Base-by-base conservation (phyloP, 2,797 vertebrate species). In the Heteromormyrus szaboi region DNA sequence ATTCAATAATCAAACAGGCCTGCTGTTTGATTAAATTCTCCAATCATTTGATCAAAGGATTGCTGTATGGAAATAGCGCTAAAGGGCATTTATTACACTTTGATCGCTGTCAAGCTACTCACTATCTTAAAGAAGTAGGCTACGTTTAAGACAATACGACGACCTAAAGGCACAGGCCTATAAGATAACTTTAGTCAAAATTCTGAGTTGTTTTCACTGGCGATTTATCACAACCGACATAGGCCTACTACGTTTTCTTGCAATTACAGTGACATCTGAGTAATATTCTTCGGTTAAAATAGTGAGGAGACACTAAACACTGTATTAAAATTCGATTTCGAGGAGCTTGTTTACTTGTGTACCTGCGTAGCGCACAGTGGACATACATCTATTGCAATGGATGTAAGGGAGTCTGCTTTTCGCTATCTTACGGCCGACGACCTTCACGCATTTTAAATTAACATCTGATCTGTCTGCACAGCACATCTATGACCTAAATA, bases 21-120 rank as follows among this genome's bases (percentile, higher is more conserved):
- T 86, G 92, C 93, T 94, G 92, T 92, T 93, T 91, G 89, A 72
- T 92, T 92, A 89, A 91, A 91, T 92, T 93, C 90, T 91, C 91
- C 85, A 93, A 93, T 92, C 91, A 90, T 81, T 83, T 59, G 86
- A 92, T 88, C 50, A 89, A 76, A 89, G 72, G 25, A 88, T 86
- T 89, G 89, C 84, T 79, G 88, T 81, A 85, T 87, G 50, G n/a
- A 86, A 33, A 85, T 85, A 11, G 85, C n/a, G 83, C 8, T 41
- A 59, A 46, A 53, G 48, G 11, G 12, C 48, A 50, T 33, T 53
- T 51, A 50, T 50, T 85, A 84, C 46, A 50, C 44, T 48, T 51
- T 41, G 29, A 86, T 41, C 33, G 19, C 29, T 59, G n/a, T 41
- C 29, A 41, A 86, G 53, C 56, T 41, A 9, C 51, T 44, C 51